Evolutionary conservation across 2,888 invertebrate genomes (phyloP), one percentile per base, ranked within the genome.

Genomic region (Platycheirus rosarum): DNA sequence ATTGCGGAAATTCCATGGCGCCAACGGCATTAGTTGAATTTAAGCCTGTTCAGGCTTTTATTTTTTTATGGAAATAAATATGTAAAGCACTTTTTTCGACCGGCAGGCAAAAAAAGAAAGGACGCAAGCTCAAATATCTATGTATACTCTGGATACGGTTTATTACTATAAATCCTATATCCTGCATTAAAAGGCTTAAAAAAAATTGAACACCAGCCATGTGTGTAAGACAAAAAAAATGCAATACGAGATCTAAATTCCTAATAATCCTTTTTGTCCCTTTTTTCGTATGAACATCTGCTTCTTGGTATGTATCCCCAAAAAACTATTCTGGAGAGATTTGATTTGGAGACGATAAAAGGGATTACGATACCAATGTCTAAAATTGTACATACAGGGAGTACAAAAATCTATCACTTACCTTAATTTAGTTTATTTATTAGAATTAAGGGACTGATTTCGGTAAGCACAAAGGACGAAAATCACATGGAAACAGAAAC

Each of bases 311-410:
- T 32, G 18, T 53, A 35, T 16, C 35, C 4, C 32, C 2, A 2
- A 35, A 20, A 53, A 16, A 16, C 53, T 18, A 53, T 35, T 16
- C 49, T 26, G 4, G 26, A 49, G 49, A 49, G 32, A 53, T 53
- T 53, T 53, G 53, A 23, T 20, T 20, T 46, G 6, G 32, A 23
- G n/a, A n/a, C 32, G 53, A 53, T 35, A 53, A 32, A 53, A 18
- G 35, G 53, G 53, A 53, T 53, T 53, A 53, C 53, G 16, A 53
- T 53, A 53, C 35, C 53, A 18, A 14, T 49, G 53, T 53, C 53
- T 53, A 35, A 32, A 53, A 11, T 35, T 53, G 32, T 35, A 53
- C 53, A 53, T 35, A 32, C 53, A 53, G 18, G 53, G 35, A 53
- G 32, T 53, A 53, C 35, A 53, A 11, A n/a, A n/a, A n/a, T n/a